Evolutionary conservation across 2,888 invertebrate genomes (phyloP), one percentile per base, ranked within the genome.

Genomic region (Scotopteryx bipunctaria): DNA sequence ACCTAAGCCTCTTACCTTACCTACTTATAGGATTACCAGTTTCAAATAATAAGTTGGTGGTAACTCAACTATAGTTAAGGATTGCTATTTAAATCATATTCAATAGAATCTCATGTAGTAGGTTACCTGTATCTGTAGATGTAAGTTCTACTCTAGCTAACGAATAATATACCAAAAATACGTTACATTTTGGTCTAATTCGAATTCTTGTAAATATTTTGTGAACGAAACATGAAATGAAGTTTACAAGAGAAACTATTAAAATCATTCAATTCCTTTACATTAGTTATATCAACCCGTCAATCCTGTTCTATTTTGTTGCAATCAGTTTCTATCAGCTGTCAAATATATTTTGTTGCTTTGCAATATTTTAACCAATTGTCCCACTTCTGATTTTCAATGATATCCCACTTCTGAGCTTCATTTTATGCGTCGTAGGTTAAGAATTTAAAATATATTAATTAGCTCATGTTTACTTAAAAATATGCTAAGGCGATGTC

Each of bases 391-490:
- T 16, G 25, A 33, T 32, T 1, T 3, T 11, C 3, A 13, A 23
- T 13, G 2, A 21, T 45, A 21, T 38, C 9, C n/a, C 23, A 13
- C 23, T 51, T 11, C 15, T 14, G 5, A 23, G 8, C 42, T 16
- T 17, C 41, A 51, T 59, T 50, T 61, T 55, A 63, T 56, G 55
- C 44, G 52, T 51, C 53, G 48, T 27, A 59, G 55, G 31, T 55
- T 54, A 60, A 17, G 44, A 29, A 27, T 25, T 52, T 19, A 55
- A 46, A 31, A 51, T 36, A 42, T 37, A 45, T 36, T 27, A 13
- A 58, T 55, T 60, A 63, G 58, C 58, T 71, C 62, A 43, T 61
- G 44, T 68, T 64, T 71, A 70, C 67, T 70, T 67, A 69, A 64
- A 49, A 45, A 46, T 43, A 42, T 42, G 23, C 36, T 45, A 44